phyloP scores from a whole-genome alignment of 2,888 invertebrate genomes.

The Agriopis aurantiaria region DNA sequence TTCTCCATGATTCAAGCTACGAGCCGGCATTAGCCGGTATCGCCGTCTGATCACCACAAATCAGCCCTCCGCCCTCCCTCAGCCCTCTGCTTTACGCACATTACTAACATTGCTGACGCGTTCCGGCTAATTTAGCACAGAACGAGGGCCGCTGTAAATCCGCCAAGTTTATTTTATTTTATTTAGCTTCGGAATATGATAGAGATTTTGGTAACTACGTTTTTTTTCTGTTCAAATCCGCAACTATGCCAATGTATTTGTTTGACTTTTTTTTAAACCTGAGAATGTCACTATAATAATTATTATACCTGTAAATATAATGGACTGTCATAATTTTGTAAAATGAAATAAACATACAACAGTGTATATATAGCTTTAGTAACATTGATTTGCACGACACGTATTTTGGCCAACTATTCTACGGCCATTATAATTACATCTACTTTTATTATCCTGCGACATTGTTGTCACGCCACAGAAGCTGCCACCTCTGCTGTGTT shows the following conservation, averaged over 20 bases:
- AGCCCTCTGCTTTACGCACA: constrained; percentile 38
- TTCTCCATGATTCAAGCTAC: constrained; percentile 54
- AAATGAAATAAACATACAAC: no score
- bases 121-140: constrained; percentile 62
- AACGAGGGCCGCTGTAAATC: neutral
- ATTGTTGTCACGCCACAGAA: constrained; percentile 9
- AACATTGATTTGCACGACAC: neutral
- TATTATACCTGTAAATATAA: no score
- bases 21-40: constrained; percentile 58
- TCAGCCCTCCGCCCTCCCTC: constrained; percentile 50
- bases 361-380: neutral
- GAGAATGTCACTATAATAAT: neutral
- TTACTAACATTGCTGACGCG: constrained; percentile 54
- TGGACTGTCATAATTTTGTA: no score
- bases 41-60: constrained; percentile 59
- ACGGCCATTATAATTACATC: no score
- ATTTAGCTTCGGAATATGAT: neutral
- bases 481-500: constrained; percentile 9
- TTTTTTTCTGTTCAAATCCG: neutral
- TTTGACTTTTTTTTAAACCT: no score
- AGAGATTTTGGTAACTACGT: neutral
- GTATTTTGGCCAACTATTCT: neutral
- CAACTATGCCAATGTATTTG: neutral
- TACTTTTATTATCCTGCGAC: no score
- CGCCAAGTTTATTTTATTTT: neutral